Conservation (phyloP, 2,888 invertebrate species). For the Melieria picta region DNA sequence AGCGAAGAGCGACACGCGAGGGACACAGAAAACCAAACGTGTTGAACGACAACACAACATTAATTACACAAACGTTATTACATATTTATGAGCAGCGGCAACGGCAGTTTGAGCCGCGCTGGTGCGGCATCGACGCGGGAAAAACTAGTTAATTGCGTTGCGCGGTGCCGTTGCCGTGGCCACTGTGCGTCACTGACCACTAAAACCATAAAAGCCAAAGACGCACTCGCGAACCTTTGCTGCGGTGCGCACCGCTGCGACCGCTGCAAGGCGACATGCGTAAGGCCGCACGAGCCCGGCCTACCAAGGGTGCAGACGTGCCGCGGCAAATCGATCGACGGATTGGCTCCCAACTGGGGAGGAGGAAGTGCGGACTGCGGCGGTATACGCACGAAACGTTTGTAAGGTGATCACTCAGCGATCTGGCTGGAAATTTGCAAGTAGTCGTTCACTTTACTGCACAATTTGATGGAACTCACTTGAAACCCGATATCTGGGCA, state of each 20-base stretch:
- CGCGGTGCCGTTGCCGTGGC: slow-evolving; percentile 14
- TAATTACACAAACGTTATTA: slow-evolving; percentile 39
- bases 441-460: too few species aligned
- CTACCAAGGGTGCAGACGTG: neutral
- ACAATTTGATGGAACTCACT: too few species aligned
- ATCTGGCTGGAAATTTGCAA: too few species aligned
- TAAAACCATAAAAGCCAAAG: slow-evolving; percentile 32
- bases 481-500: too few species aligned
- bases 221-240: neutral
- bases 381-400: too few species aligned
- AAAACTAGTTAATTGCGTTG: neutral
- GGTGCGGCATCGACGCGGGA: neutral
- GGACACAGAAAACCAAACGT: slow-evolving; percentile 26
- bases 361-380: too few species aligned
- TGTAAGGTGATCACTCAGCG: too few species aligned
- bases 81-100: slow-evolving; percentile 28
- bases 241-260: slow-evolving; percentile 17
- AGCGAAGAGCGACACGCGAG: slow-evolving; percentile 1
- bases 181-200: slow-evolving; percentile 40
- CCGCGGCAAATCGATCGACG: neutral
- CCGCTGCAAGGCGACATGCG: neutral
- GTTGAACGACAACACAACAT: slow-evolving; percentile 35
- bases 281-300: neutral
- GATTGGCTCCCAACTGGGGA: neutral
- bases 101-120: neutral